Base-by-base conservation (phyloP, 2,888 invertebrate genomes). In the Vandiemenella viatica region DNA sequence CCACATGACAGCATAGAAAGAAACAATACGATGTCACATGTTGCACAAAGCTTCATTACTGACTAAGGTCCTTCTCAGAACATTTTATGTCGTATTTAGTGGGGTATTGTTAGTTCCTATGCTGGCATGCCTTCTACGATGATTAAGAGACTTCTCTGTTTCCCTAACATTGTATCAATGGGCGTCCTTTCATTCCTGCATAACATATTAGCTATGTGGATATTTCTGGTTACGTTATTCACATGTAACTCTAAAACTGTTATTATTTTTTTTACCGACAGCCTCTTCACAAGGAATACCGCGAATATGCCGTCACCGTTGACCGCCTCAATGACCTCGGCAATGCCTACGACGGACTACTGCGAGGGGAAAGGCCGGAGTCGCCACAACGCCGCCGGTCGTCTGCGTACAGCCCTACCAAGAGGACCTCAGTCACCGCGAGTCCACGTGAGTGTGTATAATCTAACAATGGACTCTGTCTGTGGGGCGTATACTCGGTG, bases 261-360 rank as follows among this genome's bases (percentile, higher is more conserved):
- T 32, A 8, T 38, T 51, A 16, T 50, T 19, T 51, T 37, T 37
- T 23, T 48, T 46, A 50, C 43, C 46, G 58, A 5, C 59, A 73
- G 64, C 92, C 93, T 0, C 73, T 96, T 43, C 70, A 80, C 15
- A 89, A 90, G 64, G 92, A 93, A 61, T 88, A 92, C 65, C 77
- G 88, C 47, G 90, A 91, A 60, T 92, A 82, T 66, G 80, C 78
- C 0, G 71, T 75, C 13, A 90, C 83, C 22, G 83, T 96, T 40
- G 93, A 93, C 58, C 90, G 87, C 70, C 75, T 90, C 48, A 92
- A 91, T 66, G 92, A 93, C 61, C 75, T 91, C 1, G 95, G 93
- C 1, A 79, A 79, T 22, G 75, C 83, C 18, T 92, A 90, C 62
- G 93, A 95, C 59, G 81, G 83, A 13, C 65, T 92, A 41, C 72